Evolutionary conservation across 2,888 invertebrate genomes (phyloP), one percentile per base, ranked within the genome.

Genomic region (Calliphora vomitoria): DNA sequence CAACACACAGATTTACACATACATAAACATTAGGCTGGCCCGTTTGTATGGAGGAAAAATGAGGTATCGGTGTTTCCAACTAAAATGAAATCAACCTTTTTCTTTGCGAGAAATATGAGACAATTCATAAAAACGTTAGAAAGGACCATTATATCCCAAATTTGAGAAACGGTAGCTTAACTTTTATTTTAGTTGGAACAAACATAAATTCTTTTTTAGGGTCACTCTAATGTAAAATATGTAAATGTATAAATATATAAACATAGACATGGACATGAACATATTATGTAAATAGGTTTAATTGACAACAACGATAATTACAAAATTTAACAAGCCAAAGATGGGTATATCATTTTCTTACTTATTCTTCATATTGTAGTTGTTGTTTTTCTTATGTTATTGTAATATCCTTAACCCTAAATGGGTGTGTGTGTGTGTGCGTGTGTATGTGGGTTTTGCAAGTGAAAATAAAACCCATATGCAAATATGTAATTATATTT

Each of bases 241-340:
- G 4, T 35, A 35, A 35, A 35, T 35, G 35, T 35, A 6, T 35
- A 35, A 11, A 66, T n/a, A 66, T 35, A 71, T 53, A 41, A n/a
- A 60, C 38, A 79, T 31, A n/a, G 44, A 68, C 41, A 71, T 75
- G 69, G 13, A 75, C 75, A 85, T 66, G 74, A 53, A 41, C 20
- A 82, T 83, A 88, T 85, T 89, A 89, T 89, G 88, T 87, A 88
- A 88, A 89, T 89, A 88, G 88, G 83, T 88, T 89, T 88, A 89
- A 89, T 89, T 88, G 89, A 88, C 88, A 89, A 83, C 87, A 87
- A 87, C 74, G 87, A 85, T 87, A 87, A 87, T 87, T 87, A 87
- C 87, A 87, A 87, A 87, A 85, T 87, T 78, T 82, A 85, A 82
- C 84, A 88, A 55, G 18, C 44, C 35, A 80, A 86, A 58, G 79